Conservation (phyloP, 2,888 invertebrate genomes). For the Chamaedrilus cognettii region DNA sequence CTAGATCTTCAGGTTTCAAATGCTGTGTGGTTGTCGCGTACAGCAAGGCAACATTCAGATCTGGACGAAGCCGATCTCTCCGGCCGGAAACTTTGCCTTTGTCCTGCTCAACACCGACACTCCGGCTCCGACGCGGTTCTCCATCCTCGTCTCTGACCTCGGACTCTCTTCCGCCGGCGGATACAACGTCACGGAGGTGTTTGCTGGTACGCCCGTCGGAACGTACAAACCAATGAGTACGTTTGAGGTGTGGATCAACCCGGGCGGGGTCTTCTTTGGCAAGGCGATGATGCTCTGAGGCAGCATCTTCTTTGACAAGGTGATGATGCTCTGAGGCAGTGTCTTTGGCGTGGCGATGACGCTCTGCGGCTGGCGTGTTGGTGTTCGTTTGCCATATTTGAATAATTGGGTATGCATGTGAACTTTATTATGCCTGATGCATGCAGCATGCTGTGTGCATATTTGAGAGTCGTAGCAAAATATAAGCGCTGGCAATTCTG, state of each 20-base stretch:
- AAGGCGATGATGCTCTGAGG: too few species aligned
- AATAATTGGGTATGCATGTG: too few species aligned
- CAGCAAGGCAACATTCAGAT: conserved; percentile 74
- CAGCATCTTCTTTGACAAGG: too few species aligned
- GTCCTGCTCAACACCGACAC: conserved; percentile 46
- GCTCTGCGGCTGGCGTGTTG: too few species aligned
- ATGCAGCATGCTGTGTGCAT: too few species aligned
- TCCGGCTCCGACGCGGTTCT: conserved; percentile 42
- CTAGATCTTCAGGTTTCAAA: background rate
- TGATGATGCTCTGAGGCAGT: too few species aligned
- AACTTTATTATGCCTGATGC: too few species aligned
- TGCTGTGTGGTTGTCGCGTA: too few species aligned
- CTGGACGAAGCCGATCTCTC: conserved; percentile 72
- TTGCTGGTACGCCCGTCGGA: conserved; percentile 44
- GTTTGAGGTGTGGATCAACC: conserved; percentile 35
- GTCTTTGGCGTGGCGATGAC: too few species aligned
- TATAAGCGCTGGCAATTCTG: too few species aligned
- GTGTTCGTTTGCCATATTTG: too few species aligned
- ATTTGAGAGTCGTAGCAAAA: too few species aligned
- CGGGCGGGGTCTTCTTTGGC: conserved; percentile 39
- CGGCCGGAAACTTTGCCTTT: conserved; percentile 48
- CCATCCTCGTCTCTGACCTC: conserved; percentile 35
- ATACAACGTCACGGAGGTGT: conserved; percentile 50
- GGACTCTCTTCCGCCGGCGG: conserved; percentile 41
- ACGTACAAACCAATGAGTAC: conserved; percentile 34